phyloP scores from a whole-genome alignment of 2,797 vertebrate species.

The Corythornis leucogaster region DNA sequence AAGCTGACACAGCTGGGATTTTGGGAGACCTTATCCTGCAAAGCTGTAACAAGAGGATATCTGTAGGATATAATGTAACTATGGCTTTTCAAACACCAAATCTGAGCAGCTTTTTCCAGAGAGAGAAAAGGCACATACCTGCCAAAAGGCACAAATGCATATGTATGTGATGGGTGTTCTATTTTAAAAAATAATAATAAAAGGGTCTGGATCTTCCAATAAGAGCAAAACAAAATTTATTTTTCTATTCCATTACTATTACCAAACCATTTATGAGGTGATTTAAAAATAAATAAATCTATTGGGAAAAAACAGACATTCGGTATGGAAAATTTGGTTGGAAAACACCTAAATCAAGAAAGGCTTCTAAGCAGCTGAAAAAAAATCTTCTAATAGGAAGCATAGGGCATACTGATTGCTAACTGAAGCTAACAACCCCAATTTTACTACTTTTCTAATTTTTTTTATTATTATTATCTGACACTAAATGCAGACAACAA shows the following conservation, averaged over 20 bases:
- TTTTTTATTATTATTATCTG: background rate
- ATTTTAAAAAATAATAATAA: background rate
- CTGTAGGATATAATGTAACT: background rate
- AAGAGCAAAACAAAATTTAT: background rate
- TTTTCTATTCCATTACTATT: background rate
- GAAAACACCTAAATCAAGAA: background rate
- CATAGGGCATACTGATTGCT: background rate
- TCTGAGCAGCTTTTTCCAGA: background rate
- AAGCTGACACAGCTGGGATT: background rate
- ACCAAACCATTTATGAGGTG: background rate
- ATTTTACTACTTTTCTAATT: background rate
- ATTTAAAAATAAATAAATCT: slow-evolving; percentile 12
- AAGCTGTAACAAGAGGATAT: background rate
- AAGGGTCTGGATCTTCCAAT: background rate
- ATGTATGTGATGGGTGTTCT: background rate
- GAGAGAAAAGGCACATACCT: background rate
- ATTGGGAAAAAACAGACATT: background rate
- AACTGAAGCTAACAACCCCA: background rate
- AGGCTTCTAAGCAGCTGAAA: background rate
- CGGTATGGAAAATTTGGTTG: background rate
- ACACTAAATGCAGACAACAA: background rate
- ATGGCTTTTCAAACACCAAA: background rate
- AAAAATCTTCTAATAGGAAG: background rate
- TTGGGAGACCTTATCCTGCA: background rate
- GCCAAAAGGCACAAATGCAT: background rate